Evolutionary conservation across 2,888 invertebrate genomes (phyloP), one percentile per base, ranked within the genome.

Genomic region (Apamea sordens): DNA sequence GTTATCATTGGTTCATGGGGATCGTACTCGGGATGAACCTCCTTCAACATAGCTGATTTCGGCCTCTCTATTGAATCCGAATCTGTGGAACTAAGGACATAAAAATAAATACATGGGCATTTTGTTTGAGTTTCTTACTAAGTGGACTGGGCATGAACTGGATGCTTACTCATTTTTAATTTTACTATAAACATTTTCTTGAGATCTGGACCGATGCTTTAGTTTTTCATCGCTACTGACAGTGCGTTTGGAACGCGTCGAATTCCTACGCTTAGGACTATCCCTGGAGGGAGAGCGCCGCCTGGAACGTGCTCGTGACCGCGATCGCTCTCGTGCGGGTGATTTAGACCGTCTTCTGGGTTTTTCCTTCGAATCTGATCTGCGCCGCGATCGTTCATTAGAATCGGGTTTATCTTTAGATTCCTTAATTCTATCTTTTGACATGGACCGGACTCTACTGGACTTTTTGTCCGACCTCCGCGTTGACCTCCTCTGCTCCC

Each of bases 1-100:
- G 97, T 97, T 84, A 97, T 96, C 97, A 97, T 97, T 21, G 96
- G 96, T 88, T 96, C 97, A 86, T 97, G 97, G 0, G 97, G 97
- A 86, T 97, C 97, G 82, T 97, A 97, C 84, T 96, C 97, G 0
- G 97, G 97, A 78, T 97, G 97, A 18, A 92, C 89, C 82, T 97
- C 97, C 83, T 96, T 97, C 85, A 94, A 89, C 94, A 95, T 95
- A 0, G 96, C 97, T 1, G 97, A 97, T 87, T 97, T 97, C 4
- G 97, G 97, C 84, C 97, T 93, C 85, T 97, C 97, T 79, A 96
- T 84, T 67, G 96, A 95, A 88, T 97, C 97, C 5, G 96, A 96
- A 92, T 96, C 96, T 90, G 95, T 96, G 71, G 96, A 96, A 91
- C 96, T 96, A 84, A 70, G 88, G 28, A 89, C 77, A 87, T 41